Percentiles rank a stretch among this genome's conserved stretches.
Conservation (phyloP, 2,888 invertebrate genomes). For the Agrotis segetum region DNA sequence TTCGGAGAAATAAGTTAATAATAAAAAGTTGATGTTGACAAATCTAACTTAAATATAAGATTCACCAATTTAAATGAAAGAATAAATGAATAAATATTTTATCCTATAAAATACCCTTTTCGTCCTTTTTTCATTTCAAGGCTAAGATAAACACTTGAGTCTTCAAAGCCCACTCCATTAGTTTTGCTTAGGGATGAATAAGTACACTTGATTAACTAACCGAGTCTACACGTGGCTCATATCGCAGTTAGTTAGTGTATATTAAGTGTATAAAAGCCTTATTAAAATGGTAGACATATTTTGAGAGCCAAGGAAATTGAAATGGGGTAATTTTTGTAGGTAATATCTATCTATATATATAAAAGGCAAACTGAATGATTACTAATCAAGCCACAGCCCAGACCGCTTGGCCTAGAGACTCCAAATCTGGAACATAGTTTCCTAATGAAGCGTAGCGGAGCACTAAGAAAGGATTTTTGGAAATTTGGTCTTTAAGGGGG, state of each 20-base stretch:
- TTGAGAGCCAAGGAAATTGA: neutral
- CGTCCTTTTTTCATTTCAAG: neutral
- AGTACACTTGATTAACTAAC: conserved; percentile 22
- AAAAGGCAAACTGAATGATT: no score
- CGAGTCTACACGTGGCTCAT: neutral
- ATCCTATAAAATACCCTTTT: no score
- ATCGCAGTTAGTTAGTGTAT: conserved; percentile 1
- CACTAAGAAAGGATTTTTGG: no score
- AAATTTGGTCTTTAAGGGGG: no score
- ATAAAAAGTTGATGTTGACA: neutral
- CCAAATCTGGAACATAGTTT: no score
- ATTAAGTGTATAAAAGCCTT: conserved; percentile 21
- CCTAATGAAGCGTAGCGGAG: no score
- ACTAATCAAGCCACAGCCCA: no score
- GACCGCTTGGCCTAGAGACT: no score
- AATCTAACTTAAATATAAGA: neutral
- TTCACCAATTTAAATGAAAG: no score
- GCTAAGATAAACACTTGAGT: neutral
- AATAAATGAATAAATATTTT: no score
- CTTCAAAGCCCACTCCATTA: neutral
- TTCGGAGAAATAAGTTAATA: no score
- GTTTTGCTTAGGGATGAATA: conserved; percentile 25
- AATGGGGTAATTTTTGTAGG: neutral
- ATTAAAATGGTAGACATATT: conserved; percentile 3
- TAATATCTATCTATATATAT: no score